phyloP scores from a whole-genome alignment of 2,113 vertebrate genomes.

The Lethenteron reissneri region DNA sequence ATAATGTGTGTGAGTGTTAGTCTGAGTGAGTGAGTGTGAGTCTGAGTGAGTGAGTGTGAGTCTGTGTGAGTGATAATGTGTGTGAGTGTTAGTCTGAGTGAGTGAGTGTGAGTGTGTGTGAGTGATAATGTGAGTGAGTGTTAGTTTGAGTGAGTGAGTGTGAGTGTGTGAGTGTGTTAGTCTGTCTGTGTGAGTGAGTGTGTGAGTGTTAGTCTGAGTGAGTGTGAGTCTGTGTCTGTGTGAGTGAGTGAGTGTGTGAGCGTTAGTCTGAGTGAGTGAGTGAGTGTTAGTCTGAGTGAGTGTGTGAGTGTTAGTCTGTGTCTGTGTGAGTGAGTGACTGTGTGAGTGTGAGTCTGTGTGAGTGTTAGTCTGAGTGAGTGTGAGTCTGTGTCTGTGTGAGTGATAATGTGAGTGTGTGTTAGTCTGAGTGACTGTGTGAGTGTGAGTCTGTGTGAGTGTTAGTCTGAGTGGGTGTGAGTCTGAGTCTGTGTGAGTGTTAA shows the following conservation, averaged over 20 bases:
- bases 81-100: no score
- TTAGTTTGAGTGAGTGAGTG: no score
- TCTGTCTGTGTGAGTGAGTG: not conserved
- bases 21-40: no score
- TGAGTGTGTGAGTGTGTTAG: no score
- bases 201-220: not conserved
- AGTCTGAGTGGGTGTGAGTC: not conserved
- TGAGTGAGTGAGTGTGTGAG: not conserved
- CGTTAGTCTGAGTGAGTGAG: not conserved
- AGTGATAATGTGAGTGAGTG: no score
- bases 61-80: no score
- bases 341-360: not conserved
- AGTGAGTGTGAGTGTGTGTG: no score
- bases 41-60: no score
- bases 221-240: not conserved
- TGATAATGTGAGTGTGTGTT: not conserved
- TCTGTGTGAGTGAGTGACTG: not conserved
- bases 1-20: no score
- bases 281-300: not conserved
- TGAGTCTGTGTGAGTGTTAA: not conserved
- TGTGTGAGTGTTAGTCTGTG: slow-evolving; percentile 1
- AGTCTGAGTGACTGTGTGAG: not conserved
- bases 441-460: not conserved
- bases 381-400: not conserved
- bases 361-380: not conserved